These are phyloP conservation scores for Acanthornis magna DNA, from an alignment of 2,797 vertebrate species.

Conservation along the genomic window DNA sequence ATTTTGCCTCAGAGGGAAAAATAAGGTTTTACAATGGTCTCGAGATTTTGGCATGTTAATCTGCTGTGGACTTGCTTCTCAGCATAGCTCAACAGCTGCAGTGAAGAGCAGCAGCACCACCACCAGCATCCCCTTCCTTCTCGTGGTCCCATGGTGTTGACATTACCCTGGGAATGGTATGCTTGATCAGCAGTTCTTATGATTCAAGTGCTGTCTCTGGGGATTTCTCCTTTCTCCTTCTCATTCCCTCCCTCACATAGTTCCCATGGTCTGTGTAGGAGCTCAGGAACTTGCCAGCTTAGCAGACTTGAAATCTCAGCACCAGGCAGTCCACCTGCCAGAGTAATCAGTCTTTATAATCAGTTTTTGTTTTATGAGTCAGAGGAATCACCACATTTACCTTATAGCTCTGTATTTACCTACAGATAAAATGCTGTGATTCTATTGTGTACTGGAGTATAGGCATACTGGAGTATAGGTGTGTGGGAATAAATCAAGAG, in stretches of 20 bases:
- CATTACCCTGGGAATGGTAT: neutral
- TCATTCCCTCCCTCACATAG: neutral
- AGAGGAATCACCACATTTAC: neutral
- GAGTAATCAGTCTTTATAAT: neutral
- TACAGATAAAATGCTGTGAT: neutral
- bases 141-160: neutral
- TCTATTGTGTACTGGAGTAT: neutral
- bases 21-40: neutral
- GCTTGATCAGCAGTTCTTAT: neutral
- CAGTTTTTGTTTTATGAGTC: neutral
- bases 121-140: neutral
- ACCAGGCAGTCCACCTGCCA: neutral
- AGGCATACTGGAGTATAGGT: accelerated
- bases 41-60: neutral
- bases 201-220: neutral
- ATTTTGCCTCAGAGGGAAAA: neutral
- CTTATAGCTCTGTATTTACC: neutral
- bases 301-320: neutral
- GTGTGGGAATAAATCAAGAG: neutral
- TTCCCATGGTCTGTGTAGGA: neutral
- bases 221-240: neutral
- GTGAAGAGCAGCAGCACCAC: neutral
- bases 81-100: neutral
- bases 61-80: neutral
- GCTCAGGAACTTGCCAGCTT: neutral